Percentiles rank a stretch among this genome's conserved stretches.
Conservation (phyloP, 1,140 invertebrate genomes). For the Eriosoma lanigerum region DNA sequence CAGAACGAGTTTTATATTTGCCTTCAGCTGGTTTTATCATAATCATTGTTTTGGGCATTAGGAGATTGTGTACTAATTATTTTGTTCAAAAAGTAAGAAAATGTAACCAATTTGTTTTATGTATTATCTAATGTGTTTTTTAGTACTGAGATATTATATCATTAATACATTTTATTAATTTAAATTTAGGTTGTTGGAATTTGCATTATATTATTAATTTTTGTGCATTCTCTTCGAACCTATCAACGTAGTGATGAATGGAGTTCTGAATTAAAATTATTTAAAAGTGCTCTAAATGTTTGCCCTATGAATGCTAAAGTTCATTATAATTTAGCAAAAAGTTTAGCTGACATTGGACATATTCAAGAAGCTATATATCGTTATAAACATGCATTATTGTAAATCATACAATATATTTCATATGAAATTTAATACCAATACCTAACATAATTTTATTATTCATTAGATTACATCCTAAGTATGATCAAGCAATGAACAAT, state of each 20-base stretch:
- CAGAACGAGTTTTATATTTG: conserved; percentile 83
- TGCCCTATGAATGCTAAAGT: conserved; percentile 92
- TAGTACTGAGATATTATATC: background rate
- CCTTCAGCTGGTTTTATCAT: conserved; percentile 85
- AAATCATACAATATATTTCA: conserved; percentile 51
- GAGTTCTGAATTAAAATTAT: conserved; percentile 74
- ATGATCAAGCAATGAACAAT: conserved; percentile 97
- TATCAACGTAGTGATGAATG: conserved; percentile 76
- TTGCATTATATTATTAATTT: conserved; percentile 59
- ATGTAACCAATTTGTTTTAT: no score
- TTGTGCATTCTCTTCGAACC: conserved; percentile 66
- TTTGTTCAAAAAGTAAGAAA: conserved; percentile 12
- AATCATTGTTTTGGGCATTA: conserved; percentile 69
- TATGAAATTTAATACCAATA: background rate
- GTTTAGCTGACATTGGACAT: conserved; percentile 71
- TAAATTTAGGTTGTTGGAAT: conserved; percentile 54
- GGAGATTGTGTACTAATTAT: conserved; percentile 23
- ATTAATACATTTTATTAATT: background rate
- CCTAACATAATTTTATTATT: conserved; percentile 51
- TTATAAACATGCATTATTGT: conserved; percentile 79
- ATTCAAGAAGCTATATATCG: conserved; percentile 69
- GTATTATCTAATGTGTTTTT: background rate
- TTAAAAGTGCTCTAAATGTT: conserved; percentile 70
- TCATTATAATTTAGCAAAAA: conserved; percentile 92
- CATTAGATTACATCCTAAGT: conserved; percentile 78